Conservation (phyloP, 1,140 invertebrate species). For the Calephelis nemesis region DNA sequence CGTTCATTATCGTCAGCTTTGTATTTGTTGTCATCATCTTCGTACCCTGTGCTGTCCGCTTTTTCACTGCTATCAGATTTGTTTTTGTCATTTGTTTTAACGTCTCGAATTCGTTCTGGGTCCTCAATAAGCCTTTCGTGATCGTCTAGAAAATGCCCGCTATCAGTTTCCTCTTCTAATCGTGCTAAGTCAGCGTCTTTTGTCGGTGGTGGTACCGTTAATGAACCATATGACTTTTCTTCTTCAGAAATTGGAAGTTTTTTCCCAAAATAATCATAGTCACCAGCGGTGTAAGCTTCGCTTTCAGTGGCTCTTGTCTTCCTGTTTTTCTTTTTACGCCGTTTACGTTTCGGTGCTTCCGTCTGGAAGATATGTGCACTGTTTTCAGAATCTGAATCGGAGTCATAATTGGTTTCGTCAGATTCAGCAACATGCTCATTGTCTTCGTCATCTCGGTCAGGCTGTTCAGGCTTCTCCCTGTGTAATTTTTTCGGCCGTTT, state of each 20-base stretch:
- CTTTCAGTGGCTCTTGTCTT: conserved; percentile 40
- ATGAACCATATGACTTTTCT: conserved; percentile 47
- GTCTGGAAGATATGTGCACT: conserved; percentile 35
- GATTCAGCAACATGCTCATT: conserved; percentile 30
- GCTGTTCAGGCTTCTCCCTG: conserved; percentile 44
- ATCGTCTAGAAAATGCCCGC: conserved; percentile 55
- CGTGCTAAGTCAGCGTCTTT: conserved; percentile 50
- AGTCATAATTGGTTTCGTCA: conserved; percentile 34
- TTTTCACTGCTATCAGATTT: conserved; percentile 8
- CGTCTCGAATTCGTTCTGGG: conserved; percentile 32
- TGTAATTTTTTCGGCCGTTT: conserved; percentile 68
- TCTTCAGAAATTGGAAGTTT: conserved; percentile 55
- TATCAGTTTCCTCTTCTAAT: conserved; percentile 41
- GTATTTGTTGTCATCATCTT: conserved; percentile 33
- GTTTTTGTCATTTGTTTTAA: conserved; percentile 18
- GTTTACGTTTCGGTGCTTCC: conserved; percentile 50
- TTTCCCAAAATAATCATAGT: conserved; percentile 65
- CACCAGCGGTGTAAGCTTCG: conserved; percentile 44
- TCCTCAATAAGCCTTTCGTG: conserved; percentile 46
- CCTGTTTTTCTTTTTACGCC: conserved; percentile 53
- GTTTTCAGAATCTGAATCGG: conserved; percentile 49
- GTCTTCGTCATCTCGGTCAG: conserved; percentile 46
- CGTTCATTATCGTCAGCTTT: conserved; percentile 33
- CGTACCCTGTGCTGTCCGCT: conserved; percentile 16
- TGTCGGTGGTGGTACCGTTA: conserved; percentile 51